Evolutionary conservation across 1,140 invertebrate genomes (phyloP), one percentile per base, ranked within the genome.

Genomic region (Procambarus clarkii): DNA sequence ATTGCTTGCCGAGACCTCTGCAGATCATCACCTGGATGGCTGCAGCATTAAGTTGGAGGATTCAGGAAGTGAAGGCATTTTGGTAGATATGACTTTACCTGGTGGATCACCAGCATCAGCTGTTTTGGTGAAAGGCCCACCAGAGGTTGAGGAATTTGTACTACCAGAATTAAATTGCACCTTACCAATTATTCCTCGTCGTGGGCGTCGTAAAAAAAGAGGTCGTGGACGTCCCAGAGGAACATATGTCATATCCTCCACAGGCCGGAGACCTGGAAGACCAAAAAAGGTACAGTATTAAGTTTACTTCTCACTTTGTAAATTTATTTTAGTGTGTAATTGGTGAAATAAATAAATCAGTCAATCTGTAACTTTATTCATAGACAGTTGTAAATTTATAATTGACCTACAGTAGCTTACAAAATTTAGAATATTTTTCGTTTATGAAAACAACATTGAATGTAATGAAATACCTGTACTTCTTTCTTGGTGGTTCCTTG

Each of bases 221-320:
- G 90, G 92, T 18, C 87, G 90, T 50, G 90, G 92, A 13, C 60
- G 90, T 9, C 80, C 85, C 2, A 88, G 86, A 76, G 92, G 92
- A 34, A 90, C 91, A 1, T 91, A 91, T 50, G 92, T 92, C 34
- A 91, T 92, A 64, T 91, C 89, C 34, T 92, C 92, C 18, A 87
- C 84, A 54, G 92, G 92, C 21, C 45, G 92, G 64, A 76, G 88
- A 46, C 92, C 88, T 69, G 92, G 92, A 21, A 86, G 92, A 34
- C 88, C 88, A 74, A 91, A 83, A 50, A 91, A 92, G 77, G 88
- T 92, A 86, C 21, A 46, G 46, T 7, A 86, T 83, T 24, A 34
- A 11, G n/a, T 58, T 7, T 15, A 11, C n/a, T 44, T 88, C 50
- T 60, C 50, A 8, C 0, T 74, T 54, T 54, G 50, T 54, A 5